These are phyloP conservation scores for Neoaliturus tenellus DNA, from an alignment of 2,888 invertebrate genomes.

Conservation along the genomic window DNA sequence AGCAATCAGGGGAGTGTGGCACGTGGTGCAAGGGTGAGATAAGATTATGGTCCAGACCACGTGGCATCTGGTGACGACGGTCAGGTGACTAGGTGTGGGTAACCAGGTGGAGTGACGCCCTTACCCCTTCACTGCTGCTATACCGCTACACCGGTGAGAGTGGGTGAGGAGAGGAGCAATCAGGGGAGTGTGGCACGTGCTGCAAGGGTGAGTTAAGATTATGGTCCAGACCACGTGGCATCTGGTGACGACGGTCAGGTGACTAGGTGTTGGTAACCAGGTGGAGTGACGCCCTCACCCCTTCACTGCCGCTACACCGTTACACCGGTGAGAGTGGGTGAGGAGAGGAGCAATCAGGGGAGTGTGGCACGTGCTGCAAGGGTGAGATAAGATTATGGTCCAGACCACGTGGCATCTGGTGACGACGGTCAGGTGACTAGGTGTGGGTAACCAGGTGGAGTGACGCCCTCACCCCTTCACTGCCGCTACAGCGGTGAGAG, in stretches of 20 bases:
- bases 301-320: too few species aligned
- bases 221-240: background rate
- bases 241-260: background rate
- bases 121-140: too few species aligned
- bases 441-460: too few species aligned
- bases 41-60: background rate
- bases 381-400: background rate
- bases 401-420: background rate
- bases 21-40: background rate
- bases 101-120: too few species aligned
- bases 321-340: background rate
- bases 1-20: background rate
- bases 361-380: background rate
- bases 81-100: constrained; percentile 5
- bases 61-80: background rate
- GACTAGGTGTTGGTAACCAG: too few species aligned
- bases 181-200: background rate
- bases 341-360: background rate
- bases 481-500: too few species aligned
- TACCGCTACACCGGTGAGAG: background rate
- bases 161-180: background rate
- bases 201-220: background rate
- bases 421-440: background rate
- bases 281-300: too few species aligned
- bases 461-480: too few species aligned